Conservation (phyloP, 2,888 invertebrate genomes). For the Cacoxenus indagator region DNA sequence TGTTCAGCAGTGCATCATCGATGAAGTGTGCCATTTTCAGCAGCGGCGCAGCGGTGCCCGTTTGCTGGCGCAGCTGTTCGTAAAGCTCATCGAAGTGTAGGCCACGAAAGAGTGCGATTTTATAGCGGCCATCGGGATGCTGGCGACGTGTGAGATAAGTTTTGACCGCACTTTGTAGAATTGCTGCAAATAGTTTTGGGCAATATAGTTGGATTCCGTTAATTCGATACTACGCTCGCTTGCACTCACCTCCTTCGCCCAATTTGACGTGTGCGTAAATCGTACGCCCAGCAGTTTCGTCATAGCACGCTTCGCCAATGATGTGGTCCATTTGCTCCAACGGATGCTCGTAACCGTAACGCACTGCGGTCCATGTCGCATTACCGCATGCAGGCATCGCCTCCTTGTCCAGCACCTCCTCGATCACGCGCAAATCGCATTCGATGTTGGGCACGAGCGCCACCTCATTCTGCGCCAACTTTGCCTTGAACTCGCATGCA, state of each 20-base stretch:
- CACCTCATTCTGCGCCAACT: neutral
- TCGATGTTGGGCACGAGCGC: slow-evolving; percentile 30
- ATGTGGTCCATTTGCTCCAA: slow-evolving; percentile 43
- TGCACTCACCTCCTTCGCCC: slow-evolving; percentile 32
- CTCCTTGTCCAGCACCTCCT: slow-evolving; percentile 44
- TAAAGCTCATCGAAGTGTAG: slow-evolving; percentile 52
- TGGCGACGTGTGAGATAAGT: slow-evolving; percentile 39
- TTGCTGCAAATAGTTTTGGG: neutral
- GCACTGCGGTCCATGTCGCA: slow-evolving; percentile 38
- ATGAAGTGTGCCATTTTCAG: slow-evolving; percentile 46
- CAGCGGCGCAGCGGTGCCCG: slow-evolving; percentile 37
- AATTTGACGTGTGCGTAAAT: slow-evolving; percentile 52
- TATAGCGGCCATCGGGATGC: slow-evolving; percentile 52
- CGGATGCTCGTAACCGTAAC: slow-evolving; percentile 57
- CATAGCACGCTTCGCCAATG: slow-evolving; percentile 58
- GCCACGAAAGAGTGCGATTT: slow-evolving; percentile 52
- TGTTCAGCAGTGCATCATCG: slow-evolving; percentile 44
- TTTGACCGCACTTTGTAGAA: neutral
- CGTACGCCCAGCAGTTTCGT: slow-evolving; percentile 44
- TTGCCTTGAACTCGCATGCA: slow-evolving; percentile 24
- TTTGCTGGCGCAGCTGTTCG: slow-evolving; percentile 40
- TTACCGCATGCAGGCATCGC: slow-evolving; percentile 46
- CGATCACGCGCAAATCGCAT: slow-evolving; percentile 55
- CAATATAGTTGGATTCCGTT: too few relatives aligned
- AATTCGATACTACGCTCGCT: too few relatives aligned